phyloP scores from a whole-genome alignment of 2,888 invertebrate genomes.

The Drosophila leonis region DNA sequence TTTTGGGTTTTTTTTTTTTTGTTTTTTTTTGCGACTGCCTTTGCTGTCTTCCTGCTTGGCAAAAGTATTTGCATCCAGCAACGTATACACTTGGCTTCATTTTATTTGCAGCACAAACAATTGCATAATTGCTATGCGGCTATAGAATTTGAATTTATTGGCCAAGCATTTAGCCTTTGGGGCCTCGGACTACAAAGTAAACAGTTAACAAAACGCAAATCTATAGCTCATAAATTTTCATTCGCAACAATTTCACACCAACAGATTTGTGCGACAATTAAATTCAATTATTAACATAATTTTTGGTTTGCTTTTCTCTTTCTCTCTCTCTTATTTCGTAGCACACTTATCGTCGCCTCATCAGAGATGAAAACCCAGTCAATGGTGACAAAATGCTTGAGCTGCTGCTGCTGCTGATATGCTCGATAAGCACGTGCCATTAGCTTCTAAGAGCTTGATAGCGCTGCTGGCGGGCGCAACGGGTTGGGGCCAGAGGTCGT shows the following conservation, averaged over 20 bases:
- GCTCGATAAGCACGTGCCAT: constrained; percentile 76
- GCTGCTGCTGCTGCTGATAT: constrained; percentile 62
- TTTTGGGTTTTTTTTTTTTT: constrained; percentile 23
- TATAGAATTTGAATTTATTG: constrained; percentile 68
- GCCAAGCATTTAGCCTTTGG: constrained; percentile 50
- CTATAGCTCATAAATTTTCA: constrained; percentile 45
- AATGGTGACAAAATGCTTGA: constrained; percentile 69
- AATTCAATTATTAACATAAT: constrained; percentile 40
- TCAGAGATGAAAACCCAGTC: constrained; percentile 34
- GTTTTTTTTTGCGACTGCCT: constrained; percentile 10
- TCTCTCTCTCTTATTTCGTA: constrained; percentile 11
- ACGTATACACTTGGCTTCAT: constrained; percentile 63
- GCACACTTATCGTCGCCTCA: constrained; percentile 48
- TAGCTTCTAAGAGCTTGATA: constrained; percentile 37
- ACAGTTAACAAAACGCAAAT: constrained; percentile 35
- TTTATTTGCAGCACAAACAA: constrained; percentile 77
- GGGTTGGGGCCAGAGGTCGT: neutral
- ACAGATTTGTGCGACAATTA: constrained; percentile 14
- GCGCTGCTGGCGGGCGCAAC: neutral
- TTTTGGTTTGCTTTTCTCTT: neutral
- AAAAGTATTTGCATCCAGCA: constrained; percentile 60
- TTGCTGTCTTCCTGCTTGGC: constrained; percentile 41
- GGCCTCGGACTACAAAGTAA: constrained; percentile 9
- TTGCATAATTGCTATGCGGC: constrained; percentile 76
- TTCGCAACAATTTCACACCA: constrained; percentile 46